phyloP scores from a whole-genome alignment of 2,888 invertebrate genomes.

The Drosophila histrio region DNA sequence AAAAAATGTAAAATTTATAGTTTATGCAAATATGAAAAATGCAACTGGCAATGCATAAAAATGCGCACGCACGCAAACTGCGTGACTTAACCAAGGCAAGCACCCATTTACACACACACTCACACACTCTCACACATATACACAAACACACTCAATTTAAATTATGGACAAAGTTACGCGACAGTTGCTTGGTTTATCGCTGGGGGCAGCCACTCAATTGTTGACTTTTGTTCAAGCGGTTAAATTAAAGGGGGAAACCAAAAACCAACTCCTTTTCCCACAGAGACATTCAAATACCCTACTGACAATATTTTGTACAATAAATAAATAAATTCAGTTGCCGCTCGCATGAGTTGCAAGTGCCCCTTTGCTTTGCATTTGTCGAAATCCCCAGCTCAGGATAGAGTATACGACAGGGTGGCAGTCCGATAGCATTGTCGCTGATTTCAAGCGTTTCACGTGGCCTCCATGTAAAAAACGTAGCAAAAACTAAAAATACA shows the following conservation, averaged over 20 bases:
- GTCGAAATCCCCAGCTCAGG: background rate
- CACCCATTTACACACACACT: conserved; percentile 31
- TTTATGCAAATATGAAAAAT: conserved; percentile 81
- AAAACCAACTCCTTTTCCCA: background rate
- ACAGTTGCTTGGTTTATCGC: conserved; percentile 78
- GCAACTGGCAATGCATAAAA: conserved; percentile 80
- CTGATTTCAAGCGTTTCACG: conserved; percentile 48
- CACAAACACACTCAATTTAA: conserved; percentile 46
- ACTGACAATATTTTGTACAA: background rate
- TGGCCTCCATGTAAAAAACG: conserved; percentile 32
- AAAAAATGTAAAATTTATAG: conserved; percentile 79
- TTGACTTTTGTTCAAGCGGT: conserved; percentile 75
- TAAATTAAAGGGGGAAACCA: conserved; percentile 43
- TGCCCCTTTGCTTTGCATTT: background rate
- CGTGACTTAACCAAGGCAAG: conserved; percentile 66
- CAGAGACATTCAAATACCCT: conserved; percentile 21
- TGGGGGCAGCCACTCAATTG: conserved; percentile 62
- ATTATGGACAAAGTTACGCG: conserved; percentile 78
- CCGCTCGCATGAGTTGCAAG: too few relatives aligned
- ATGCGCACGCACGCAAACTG: conserved; percentile 79
- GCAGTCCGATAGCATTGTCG: conserved; percentile 32
- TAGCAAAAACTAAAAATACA: conserved; percentile 34
- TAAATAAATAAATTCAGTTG: conserved; percentile 7
- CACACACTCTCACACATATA: conserved; percentile 26
- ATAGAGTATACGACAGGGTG: conserved; percentile 19